These are phyloP conservation scores for Acrobasis repandana DNA, from an alignment of 2,888 invertebrate genomes.

Conservation along the genomic window DNA sequence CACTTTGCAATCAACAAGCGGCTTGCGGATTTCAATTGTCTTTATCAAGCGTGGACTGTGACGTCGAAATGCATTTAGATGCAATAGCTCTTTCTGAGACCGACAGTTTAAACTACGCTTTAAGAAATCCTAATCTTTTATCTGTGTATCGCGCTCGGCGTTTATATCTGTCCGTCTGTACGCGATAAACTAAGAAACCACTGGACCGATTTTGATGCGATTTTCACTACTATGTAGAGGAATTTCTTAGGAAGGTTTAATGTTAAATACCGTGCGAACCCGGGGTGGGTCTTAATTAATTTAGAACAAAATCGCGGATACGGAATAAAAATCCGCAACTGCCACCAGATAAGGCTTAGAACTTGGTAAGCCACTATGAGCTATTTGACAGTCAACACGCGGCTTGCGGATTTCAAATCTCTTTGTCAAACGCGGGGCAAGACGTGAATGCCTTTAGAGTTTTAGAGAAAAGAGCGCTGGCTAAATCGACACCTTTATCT, in stretches of 20 bases:
- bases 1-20: conserved; percentile 53
- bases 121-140: background rate
- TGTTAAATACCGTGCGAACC: too few relatives aligned
- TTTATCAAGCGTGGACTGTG: conserved; percentile 57
- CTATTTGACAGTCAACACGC: background rate
- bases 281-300: background rate
- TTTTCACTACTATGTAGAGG: too few relatives aligned
- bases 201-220: too few relatives aligned
- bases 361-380: background rate
- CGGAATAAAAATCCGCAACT: background rate
- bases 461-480: background rate
- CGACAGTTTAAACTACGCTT: conserved; percentile 51
- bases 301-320: background rate
- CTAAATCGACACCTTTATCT: background rate
- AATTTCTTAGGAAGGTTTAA: too few relatives aligned
- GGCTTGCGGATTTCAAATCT: conserved; percentile 1
- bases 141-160: too few relatives aligned
- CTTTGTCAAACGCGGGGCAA: background rate
- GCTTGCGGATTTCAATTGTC: conserved; percentile 66
- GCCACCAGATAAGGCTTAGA: background rate
- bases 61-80: conserved; percentile 57
- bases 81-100: conserved; percentile 54
- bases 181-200: too few relatives aligned
- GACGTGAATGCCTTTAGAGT: background rate
- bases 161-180: too few relatives aligned